Evolutionary conservation across 2,797 vertebrate species (phyloP).

Genomic region (Acropternis orthonyx): DNA sequence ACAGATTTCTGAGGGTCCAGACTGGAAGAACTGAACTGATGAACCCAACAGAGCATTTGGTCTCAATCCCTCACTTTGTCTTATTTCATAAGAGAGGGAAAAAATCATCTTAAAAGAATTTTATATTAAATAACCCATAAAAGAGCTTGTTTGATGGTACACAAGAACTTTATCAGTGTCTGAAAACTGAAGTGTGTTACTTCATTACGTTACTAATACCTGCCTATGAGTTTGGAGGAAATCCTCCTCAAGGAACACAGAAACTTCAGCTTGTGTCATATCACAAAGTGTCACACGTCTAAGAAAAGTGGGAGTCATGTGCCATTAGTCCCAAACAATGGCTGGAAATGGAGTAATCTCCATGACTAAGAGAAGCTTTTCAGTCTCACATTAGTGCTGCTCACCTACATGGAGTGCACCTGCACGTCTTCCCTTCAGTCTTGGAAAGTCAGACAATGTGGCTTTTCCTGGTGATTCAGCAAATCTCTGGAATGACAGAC

Average conservation of each 20-base stretch:
- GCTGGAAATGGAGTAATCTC: slow-evolving; percentile 20
- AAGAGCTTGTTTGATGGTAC: neutral
- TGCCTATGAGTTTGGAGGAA: neutral
- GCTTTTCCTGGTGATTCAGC: neutral
- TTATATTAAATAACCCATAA: neutral
- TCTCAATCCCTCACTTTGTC: neutral
- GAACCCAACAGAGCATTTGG: neutral
- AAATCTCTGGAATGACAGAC: neutral
- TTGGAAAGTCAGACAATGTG: neutral
- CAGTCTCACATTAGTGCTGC: neutral
- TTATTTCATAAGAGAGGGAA: neutral
- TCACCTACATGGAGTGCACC: neutral
- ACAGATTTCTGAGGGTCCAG: neutral
- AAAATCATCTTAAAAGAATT: neutral
- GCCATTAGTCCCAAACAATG: neutral
- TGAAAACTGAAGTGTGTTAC: neutral
- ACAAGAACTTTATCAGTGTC: neutral
- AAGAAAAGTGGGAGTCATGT: neutral
- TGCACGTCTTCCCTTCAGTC: neutral
- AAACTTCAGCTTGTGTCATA: neutral
- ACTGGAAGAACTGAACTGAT: neutral
- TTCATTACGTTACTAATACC: neutral
- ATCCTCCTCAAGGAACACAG: neutral
- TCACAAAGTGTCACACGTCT: neutral
- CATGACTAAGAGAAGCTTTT: slow-evolving; percentile 19